phyloP scores from a whole-genome alignment of 1,140 invertebrate genomes.

The Drosophila ogumai region DNA sequence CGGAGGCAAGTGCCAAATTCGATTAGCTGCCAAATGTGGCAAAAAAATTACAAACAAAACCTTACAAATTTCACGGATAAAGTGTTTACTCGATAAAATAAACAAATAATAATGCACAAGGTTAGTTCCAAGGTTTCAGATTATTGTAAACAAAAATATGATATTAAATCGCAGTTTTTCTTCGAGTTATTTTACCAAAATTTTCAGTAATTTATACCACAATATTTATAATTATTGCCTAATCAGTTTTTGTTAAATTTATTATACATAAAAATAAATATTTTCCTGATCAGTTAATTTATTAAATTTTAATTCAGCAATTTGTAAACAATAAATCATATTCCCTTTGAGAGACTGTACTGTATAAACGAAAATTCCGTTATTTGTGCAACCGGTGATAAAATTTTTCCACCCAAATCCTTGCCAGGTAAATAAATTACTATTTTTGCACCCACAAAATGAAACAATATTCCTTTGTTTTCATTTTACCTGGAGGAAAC shows the following conservation, averaged over 20 bases:
- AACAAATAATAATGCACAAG: neutral
- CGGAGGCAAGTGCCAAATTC: slow-evolving; percentile 5
- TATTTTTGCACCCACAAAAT: neutral
- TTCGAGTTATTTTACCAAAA: no score
- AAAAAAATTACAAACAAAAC: neutral
- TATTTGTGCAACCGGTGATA: slow-evolving; percentile 3
- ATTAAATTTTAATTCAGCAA: no score
- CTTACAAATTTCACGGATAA: slow-evolving; percentile 1
- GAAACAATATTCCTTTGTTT: neutral
- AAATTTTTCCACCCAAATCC: neutral
- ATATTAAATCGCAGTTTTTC: no score
- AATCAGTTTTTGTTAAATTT: no score
- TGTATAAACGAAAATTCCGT: neutral
- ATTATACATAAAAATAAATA: no score
- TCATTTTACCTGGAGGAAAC: slow-evolving; percentile 1
- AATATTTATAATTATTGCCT: no score
- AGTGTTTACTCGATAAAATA: neutral
- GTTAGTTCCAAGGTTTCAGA: neutral
- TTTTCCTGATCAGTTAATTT: no score
- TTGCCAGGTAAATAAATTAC: slow-evolving; percentile 15
- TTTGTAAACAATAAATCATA: no score
- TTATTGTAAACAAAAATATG: neutral
- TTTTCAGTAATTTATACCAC: no score
- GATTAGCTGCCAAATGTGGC: slow-evolving; percentile 36
- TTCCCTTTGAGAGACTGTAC: neutral